phyloP scores from a whole-genome alignment of 2,113 vertebrate genomes.

The Eleginops maclovinus region DNA sequence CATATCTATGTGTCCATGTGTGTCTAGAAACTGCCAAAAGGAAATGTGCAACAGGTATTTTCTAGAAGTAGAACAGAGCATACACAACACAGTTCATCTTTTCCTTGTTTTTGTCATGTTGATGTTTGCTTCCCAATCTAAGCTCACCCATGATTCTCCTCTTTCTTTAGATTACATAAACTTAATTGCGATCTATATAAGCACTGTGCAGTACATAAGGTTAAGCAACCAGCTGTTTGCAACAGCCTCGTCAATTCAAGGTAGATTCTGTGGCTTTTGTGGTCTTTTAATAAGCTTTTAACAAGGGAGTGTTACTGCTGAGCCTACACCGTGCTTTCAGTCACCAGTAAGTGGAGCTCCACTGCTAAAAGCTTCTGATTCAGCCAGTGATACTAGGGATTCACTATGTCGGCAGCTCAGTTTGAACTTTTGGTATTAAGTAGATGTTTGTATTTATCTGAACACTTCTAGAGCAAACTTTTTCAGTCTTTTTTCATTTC shows the following conservation, averaged over 20 bases:
- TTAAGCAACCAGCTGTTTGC: neutral
- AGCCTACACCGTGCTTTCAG: neutral
- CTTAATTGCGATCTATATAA: neutral
- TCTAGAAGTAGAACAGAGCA: neutral
- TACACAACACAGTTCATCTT: neutral
- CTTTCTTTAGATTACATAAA: neutral
- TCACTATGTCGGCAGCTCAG: neutral
- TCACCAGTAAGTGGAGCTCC: conserved; percentile 37
- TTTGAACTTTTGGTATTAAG: neutral
- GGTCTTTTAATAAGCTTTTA: conserved; percentile 17
- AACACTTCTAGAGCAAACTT: neutral
- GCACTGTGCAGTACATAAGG: neutral
- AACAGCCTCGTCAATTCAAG: neutral
- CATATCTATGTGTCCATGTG: conserved; percentile 8
- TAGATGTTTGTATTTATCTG: neutral
- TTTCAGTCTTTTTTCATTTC: neutral
- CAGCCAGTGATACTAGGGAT: neutral
- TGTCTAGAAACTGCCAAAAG: conserved; percentile 20
- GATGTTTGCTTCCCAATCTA: neutral
- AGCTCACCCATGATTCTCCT: neutral
- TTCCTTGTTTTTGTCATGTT: neutral
- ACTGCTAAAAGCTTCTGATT: neutral
- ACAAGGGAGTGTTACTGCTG: conserved; percentile 4
- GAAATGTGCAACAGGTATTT: conserved; percentile 55
- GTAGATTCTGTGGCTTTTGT: conserved; percentile 1